Conservation (phyloP, 1,140 invertebrate genomes). For the Drosophila nigromelanica region DNA sequence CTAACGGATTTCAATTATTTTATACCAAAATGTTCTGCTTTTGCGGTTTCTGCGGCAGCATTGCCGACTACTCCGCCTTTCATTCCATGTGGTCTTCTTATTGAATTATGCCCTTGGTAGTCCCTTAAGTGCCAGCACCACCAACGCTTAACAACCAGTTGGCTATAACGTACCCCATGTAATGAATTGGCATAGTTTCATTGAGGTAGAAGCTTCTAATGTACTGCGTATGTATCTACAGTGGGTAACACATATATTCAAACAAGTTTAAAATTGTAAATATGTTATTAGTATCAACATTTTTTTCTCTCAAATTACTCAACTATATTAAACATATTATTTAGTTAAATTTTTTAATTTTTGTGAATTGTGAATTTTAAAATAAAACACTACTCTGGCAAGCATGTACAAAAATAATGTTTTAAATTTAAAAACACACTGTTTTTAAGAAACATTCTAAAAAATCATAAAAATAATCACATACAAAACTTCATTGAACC, state of each 20-base stretch:
- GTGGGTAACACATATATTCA: not conserved
- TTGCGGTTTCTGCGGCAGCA: slow-evolving; percentile 47
- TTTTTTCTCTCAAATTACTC: no score
- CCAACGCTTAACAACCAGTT: slow-evolving; percentile 20
- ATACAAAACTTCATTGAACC: no score
- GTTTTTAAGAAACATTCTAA: no score
- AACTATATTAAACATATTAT: no score
- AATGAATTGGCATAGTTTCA: slow-evolving; percentile 44
- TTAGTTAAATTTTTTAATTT: no score
- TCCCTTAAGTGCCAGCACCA: slow-evolving; percentile 35
- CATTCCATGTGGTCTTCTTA: slow-evolving; percentile 66
- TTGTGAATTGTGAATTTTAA: no score
- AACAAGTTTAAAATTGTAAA: no score
- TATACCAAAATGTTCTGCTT: slow-evolving; percentile 60
- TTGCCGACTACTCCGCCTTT: slow-evolving; percentile 37
- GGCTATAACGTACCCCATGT: slow-evolving; percentile 33
- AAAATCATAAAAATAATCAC: no score
- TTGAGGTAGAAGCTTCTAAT: not conserved
- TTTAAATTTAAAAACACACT: no score
- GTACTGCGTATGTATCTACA: not conserved
- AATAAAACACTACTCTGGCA: no score
- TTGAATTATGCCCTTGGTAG: slow-evolving; percentile 67
- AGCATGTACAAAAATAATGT: no score
- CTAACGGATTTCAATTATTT: slow-evolving; percentile 63
- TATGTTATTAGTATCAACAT: no score